Conservation (phyloP, 2,888 invertebrate genomes). For the Xestia c-nigrum region DNA sequence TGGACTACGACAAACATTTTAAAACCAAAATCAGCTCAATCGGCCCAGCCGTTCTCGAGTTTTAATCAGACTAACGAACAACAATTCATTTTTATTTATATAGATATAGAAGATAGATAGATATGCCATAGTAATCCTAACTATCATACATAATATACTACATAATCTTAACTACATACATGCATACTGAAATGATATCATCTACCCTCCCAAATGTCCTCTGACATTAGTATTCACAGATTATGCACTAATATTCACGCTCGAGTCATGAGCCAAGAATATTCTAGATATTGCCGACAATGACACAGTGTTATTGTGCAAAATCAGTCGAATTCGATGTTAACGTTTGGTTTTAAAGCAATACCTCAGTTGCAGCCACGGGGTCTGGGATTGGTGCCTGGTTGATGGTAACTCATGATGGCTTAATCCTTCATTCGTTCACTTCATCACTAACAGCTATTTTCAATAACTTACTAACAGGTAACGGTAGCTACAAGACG, state of each 20-base stretch:
- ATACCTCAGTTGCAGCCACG: not conserved
- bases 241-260: slow-evolving; percentile 14
- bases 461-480: too few relatives aligned
- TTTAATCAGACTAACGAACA: too few relatives aligned
- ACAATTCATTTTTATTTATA: too few relatives aligned
- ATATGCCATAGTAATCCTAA: not conserved
- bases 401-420: too few relatives aligned
- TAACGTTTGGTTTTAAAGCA: not conserved
- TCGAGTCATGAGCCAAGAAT: not conserved
- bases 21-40: too few relatives aligned
- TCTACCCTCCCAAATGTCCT: slow-evolving; percentile 24
- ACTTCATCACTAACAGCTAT: too few relatives aligned
- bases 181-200: not conserved
- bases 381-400: too few relatives aligned
- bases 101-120: too few relatives aligned
- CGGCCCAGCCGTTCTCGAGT: too few relatives aligned
- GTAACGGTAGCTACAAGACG: too few relatives aligned
- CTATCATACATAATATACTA: not conserved
- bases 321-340: not conserved
- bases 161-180: not conserved
- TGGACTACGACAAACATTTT: too few relatives aligned
- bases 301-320: not conserved
- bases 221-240: slow-evolving; percentile 31
- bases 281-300: slow-evolving; percentile 3
- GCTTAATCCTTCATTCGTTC: too few relatives aligned